Base-by-base conservation (phyloP, 1,140 invertebrate genomes). In the Heliconius himera region DNA sequence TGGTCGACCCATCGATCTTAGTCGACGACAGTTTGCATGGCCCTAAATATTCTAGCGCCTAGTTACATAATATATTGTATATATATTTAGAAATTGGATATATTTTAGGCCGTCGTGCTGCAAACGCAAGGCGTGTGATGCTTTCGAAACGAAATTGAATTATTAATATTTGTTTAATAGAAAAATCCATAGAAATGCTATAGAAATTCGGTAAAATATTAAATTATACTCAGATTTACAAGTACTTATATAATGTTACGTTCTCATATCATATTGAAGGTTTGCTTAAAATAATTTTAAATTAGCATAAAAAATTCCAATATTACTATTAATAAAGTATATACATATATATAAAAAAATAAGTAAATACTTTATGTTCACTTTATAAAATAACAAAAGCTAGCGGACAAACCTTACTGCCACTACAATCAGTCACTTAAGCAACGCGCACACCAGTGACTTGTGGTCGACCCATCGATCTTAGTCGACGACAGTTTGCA, bases 381-480 rank as follows among this genome's bases (percentile, higher is more conserved):
- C 22, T 66, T 66, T 16, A 4, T 29, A 26, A 26, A 66, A 66
- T 66, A 66, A 66, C 60, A 66, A 66, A 66, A 66, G 60, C 26
- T 66, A 2, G 26, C 26, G 60, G 60, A 56, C 26, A 70, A 74
- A 66, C 71, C 26, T 70, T 79, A 77, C 70, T 71, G 84, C 78
- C 81, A 83, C 79, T 38, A 76, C 85, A 76, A 91, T 92, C 90
- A 87, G 84, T 92, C 89, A 92, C 87, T 91, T 92, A 91, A 83
- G 66, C 78, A 60, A 33, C 71, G 66, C 71, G 73, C 51, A 76
- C 84, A 85, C 76, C 70, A 81, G 88, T 84, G 81, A 83, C 83
- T 84, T 88, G 88, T 79, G 89, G 88, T 85, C 81, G 86, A 29
- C 83, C 83, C 87, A 92, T 92, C 91, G 84, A 90, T 92, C 91